A percentile compares a stretch with the other conserved stretches of the same genome.
Evolutionary conservation across 2,888 invertebrate genomes (phyloP).

Genomic region (Drosophila conformis): DNA sequence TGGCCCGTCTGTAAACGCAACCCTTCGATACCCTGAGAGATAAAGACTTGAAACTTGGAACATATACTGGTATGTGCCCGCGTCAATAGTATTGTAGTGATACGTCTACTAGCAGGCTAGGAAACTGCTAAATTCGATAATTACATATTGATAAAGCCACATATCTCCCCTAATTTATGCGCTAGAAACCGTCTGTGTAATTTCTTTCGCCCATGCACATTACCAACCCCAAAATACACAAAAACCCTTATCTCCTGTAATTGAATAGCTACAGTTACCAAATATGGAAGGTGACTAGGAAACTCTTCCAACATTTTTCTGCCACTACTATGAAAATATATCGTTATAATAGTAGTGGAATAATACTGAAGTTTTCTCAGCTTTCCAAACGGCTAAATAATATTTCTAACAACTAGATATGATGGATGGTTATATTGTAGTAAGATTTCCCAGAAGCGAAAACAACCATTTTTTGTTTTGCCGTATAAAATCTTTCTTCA

Average conservation of each 20-base stretch:
- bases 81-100: no score
- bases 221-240: neutral
- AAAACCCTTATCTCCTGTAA: neutral
- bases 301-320: neutral
- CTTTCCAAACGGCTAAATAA: neutral
- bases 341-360: neutral
- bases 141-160: neutral
- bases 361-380: neutral
- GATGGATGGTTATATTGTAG: neutral
- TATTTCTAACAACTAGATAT: neutral
- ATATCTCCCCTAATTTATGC: neutral
- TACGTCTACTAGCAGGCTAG: neutral
- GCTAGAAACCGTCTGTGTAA: neutral
- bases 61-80: neutral
- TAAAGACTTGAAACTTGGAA: neutral
- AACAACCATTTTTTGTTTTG: neutral
- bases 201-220: neutral
- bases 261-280: neutral
- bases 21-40: neutral
- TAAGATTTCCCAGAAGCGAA: neutral
- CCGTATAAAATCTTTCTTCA: neutral
- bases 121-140: neutral
- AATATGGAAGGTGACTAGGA: neutral
- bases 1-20: neutral
- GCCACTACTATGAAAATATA: neutral